Conservation (phyloP, 2,888 invertebrate genomes). For the Syritta pipiens region DNA sequence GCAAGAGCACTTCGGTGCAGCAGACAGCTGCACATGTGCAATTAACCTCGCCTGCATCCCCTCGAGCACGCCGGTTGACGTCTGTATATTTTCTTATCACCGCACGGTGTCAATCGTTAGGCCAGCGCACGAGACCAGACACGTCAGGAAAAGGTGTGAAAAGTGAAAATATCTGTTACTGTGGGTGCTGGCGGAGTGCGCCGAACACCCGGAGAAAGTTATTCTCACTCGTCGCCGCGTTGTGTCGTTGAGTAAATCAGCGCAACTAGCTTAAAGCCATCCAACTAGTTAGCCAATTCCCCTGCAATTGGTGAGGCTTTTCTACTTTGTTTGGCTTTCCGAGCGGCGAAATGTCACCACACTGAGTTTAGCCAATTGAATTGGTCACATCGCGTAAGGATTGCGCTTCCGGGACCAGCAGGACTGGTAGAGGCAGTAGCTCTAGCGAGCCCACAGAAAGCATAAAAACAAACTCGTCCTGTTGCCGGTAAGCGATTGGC, state of each 20-base stretch:
- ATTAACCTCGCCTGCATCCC: background rate
- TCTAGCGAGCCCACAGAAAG: constrained; percentile 23
- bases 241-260: constrained; percentile 25
- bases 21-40: constrained; percentile 11
- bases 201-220: constrained; percentile 46
- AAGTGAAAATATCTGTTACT: constrained; percentile 37
- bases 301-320: constrained; percentile 47
- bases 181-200: constrained; percentile 22
- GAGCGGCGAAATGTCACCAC: constrained; percentile 58
- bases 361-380: constrained; percentile 33
- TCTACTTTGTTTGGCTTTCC: constrained; percentile 12
- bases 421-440: background rate
- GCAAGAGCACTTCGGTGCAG: constrained; percentile 36
- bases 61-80: too few species aligned
- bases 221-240: constrained; percentile 19
- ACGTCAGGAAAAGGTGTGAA: constrained; percentile 39
- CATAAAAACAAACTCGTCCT: constrained; percentile 28
- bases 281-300: constrained; percentile 55
- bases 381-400: constrained; percentile 43
- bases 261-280: constrained; percentile 39
- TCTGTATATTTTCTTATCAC: too few species aligned
- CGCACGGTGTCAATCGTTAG: constrained; percentile 29
- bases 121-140: constrained; percentile 28
- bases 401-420: constrained; percentile 58
- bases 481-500: constrained; percentile 40